These are phyloP conservation scores for Orbicella faveolata DNA, from an alignment of 64 coral and sea anemone genomes.

Conservation along the genomic window DNA sequence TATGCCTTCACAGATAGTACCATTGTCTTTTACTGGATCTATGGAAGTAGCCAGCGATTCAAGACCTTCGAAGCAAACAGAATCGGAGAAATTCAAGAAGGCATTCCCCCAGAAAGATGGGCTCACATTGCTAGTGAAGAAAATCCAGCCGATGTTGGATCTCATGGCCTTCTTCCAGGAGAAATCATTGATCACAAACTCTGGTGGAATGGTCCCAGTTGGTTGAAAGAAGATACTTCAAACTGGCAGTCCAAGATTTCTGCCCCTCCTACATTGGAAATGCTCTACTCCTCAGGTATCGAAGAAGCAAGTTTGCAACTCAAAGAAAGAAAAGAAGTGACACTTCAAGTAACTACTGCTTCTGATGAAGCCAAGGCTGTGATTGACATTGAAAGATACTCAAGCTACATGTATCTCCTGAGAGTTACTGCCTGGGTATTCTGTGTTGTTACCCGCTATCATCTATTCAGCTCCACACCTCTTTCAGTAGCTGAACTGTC, in stretches of 20 bases:
- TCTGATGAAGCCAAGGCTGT: slow-evolving; percentile 15
- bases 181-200: slow-evolving; percentile 33
- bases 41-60: slow-evolving; percentile 22
- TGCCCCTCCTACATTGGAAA: slow-evolving; percentile 15
- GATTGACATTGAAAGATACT: slow-evolving; percentile 41
- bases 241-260: slow-evolving; percentile 26
- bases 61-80: slow-evolving; percentile 63
- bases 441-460: slow-evolving; percentile 46
- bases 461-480: slow-evolving; percentile 41
- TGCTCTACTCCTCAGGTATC: slow-evolving; percentile 14
- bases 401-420: slow-evolving; percentile 9
- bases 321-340: slow-evolving; percentile 28
- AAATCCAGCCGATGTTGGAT: slow-evolving; percentile 61
- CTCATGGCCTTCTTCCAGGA: slow-evolving; percentile 28
- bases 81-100: slow-evolving; percentile 57
- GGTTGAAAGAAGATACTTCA: slow-evolving; percentile 42
- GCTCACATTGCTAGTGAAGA: slow-evolving; percentile 13
- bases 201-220: slow-evolving; percentile 67
- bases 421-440: slow-evolving; percentile 48
- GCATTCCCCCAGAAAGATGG: slow-evolving; percentile 50
- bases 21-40: slow-evolving; percentile 54
- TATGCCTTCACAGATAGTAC: slow-evolving; percentile 52
- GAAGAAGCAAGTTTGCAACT: slow-evolving; percentile 29
- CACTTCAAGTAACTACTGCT: slow-evolving; percentile 9
- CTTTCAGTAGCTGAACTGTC: slow-evolving; percentile 42